Conservation (phyloP, 2,113 vertebrate species). For the Microtus oregoni region DNA sequence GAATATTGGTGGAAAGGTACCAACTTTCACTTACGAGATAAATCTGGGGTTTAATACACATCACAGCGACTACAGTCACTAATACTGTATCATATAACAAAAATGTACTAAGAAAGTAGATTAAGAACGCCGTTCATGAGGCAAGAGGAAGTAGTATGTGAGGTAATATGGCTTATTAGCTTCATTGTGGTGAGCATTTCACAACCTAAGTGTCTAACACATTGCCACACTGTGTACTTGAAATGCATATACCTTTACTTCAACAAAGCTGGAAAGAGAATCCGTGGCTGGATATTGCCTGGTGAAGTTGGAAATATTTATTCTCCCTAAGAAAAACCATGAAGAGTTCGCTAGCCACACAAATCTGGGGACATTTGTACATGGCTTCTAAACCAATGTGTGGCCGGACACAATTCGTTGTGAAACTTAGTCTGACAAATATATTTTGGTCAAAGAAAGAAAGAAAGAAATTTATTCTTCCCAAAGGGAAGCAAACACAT, state of each 20-base stretch:
- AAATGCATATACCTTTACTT: background rate
- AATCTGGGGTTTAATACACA: background rate
- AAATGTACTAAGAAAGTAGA: background rate
- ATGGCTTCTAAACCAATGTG: background rate
- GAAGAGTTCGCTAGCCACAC: background rate
- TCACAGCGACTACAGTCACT: background rate
- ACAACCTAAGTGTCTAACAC: background rate
- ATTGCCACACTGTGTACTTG: background rate
- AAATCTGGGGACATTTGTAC: background rate
- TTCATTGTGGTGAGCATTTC: background rate
- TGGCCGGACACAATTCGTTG: background rate
- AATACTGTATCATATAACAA: background rate
- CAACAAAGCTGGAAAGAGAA: background rate
- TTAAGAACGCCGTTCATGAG: background rate
- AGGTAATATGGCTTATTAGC: background rate
- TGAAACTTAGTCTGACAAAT: constrained; percentile 25
- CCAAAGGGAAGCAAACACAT: constrained; percentile 24
- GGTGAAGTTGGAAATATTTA: background rate
- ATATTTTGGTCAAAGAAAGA: constrained; percentile 2
- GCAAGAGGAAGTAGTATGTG: background rate
- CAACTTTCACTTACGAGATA: background rate
- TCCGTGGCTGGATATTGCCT: background rate
- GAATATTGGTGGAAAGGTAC: background rate
- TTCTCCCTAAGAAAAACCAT: background rate
- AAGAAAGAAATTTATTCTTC: background rate